phyloP scores from a whole-genome alignment of 2,113 vertebrate species.

The Cisticola juncidis region DNA sequence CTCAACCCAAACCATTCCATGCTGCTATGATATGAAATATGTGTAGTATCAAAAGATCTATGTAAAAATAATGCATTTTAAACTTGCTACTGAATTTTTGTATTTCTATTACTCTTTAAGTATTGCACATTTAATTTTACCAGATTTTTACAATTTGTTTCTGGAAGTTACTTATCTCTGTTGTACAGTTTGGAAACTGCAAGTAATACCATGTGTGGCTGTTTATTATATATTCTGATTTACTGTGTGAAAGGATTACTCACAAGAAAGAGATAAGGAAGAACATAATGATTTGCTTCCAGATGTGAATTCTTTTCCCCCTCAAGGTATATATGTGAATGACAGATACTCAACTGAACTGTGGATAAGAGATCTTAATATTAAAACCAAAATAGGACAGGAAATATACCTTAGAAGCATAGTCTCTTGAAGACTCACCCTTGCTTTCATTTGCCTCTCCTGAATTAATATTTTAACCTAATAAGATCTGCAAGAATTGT shows the following conservation, averaged over 20 bases:
- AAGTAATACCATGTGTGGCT: neutral
- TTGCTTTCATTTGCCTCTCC: slow-evolving; percentile 37
- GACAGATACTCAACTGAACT: slow-evolving; percentile 20
- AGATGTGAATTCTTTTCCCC: slow-evolving; percentile 41
- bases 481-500: slow-evolving; percentile 24
- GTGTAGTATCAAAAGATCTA: neutral
- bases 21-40: neutral
- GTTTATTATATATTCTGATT: slow-evolving; percentile 55
- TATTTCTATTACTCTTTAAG: neutral
- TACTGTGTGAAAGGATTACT: slow-evolving; percentile 55
- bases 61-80: neutral
- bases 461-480: slow-evolving; percentile 65
- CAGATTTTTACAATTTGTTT: slow-evolving; percentile 11
- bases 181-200: slow-evolving; percentile 18
- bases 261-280: slow-evolving; percentile 19
- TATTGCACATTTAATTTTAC: neutral
- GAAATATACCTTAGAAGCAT: neutral
- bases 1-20: neutral
- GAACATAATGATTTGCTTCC: slow-evolving; percentile 32
- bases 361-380: slow-evolving; percentile 64
- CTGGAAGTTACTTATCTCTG: slow-evolving; percentile 10
- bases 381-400: slow-evolving; percentile 44
- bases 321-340: neutral
- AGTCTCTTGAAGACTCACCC: slow-evolving; percentile 33
- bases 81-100: neutral